Percentiles rank a stretch among this genome's conserved stretches.
Conservation (phyloP, 1,140 invertebrate species). For the Magallana angulata region DNA sequence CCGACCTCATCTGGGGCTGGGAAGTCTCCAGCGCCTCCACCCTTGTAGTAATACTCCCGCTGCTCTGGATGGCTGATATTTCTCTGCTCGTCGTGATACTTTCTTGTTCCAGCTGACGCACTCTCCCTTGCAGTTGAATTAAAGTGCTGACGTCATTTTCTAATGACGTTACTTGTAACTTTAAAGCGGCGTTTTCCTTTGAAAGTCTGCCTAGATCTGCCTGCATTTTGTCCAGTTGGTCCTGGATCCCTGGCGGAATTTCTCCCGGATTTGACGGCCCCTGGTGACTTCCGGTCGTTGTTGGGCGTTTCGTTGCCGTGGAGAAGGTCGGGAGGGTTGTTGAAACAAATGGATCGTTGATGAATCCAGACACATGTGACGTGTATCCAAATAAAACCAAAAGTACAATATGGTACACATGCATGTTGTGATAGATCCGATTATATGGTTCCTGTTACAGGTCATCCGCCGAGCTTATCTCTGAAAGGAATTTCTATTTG, state of each 20-base stretch:
- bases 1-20: background rate
- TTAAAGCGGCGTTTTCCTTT: background rate
- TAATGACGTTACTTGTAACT: constrained; percentile 27
- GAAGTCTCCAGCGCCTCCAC: background rate
- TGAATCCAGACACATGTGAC: background rate
- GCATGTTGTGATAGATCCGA: background rate
- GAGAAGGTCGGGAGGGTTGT: background rate
- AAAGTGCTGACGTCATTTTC: constrained; percentile 6
- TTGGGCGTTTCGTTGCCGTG: background rate
- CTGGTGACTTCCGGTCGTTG: background rate
- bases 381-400: background rate
- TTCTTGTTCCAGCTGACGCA: background rate
- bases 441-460: too few relatives aligned
- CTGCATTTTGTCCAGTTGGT: background rate
- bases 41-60: background rate
- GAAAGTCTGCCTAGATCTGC: background rate
- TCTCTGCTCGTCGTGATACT: background rate
- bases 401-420: background rate
- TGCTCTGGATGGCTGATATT: background rate
- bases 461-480: too few relatives aligned
- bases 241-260: background rate
- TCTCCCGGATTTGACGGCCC: background rate
- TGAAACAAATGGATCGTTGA: constrained; percentile 11
- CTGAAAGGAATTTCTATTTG: too few relatives aligned
- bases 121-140: background rate